Evolutionary conservation across 2,797 vertebrate genomes (phyloP), one percentile per base, ranked within the genome.

Genomic region (Catharus ustulatus): DNA sequence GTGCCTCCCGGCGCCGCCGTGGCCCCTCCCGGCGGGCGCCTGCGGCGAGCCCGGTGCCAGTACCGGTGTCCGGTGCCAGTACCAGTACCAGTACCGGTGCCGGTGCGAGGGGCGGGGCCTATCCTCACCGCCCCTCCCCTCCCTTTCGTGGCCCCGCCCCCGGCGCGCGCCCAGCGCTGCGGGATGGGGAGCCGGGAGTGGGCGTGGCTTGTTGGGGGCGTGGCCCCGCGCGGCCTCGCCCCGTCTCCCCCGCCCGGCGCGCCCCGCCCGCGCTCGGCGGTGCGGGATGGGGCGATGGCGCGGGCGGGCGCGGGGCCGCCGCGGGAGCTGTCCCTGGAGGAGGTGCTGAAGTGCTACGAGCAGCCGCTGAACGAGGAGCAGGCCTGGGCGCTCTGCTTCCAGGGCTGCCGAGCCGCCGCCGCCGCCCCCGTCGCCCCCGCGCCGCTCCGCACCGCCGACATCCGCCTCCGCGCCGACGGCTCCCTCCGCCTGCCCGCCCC

Each of bases 321-420:
- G 46, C 95, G 97, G 98, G 98, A 98, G 94, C 98, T 99, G 98
- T 99, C 99, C 96, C 95, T 99, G 97, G 98, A 98, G 95, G 98
- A 98, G 97, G 98, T 99, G 98, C 98, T 99, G 98, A 98, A 98
- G 97, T 98, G 98, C 24, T 99, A 99, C 97, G 98, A 99, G 97
- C 99, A 99, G 98, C 99, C 99, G 94, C 97, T 99, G 94, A 99
- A 99, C 96, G 99, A 99, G 97, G 99, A 99, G 97, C 99, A 99
- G 98, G 99, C 99, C 74, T 99, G 99, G 99, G 99, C 99, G 58
- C 98, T 99, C 95, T 99, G 99, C 95, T 99, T 98, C 97, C 99
- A 99, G 97, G 69, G 80, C 80, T 83, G 80, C 80, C 80, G 80
- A 8, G 68, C 80, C 68, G 80, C 80, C 80, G 58, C 80, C 66